These are phyloP conservation scores for Hippopotamus amphibius DNA, from an alignment of 2,113 vertebrate species.

Conservation along the genomic window DNA sequence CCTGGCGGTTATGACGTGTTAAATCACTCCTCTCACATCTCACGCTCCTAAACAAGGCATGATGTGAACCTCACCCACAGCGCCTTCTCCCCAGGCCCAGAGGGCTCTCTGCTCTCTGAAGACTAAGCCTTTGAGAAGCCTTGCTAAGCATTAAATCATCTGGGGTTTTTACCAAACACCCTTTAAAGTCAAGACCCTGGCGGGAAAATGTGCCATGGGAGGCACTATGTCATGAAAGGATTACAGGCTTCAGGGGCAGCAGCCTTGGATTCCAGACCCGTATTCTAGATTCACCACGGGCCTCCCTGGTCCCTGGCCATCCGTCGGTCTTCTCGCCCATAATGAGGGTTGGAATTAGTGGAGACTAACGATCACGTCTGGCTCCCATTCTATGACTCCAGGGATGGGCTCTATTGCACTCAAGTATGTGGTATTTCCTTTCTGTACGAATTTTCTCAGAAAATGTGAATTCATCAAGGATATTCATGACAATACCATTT, in stretches of 20 bases:
- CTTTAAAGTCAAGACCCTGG: background rate
- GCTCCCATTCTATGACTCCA: background rate
- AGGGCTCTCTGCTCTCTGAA: background rate
- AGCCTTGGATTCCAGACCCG: background rate
- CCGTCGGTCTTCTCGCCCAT: background rate
- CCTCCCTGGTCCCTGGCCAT: background rate
- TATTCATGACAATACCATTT: background rate
- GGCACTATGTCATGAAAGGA: background rate
- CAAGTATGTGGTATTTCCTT: background rate
- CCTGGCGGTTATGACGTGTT: background rate
- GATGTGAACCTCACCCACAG: background rate
- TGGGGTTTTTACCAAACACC: background rate
- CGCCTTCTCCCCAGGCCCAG: background rate
- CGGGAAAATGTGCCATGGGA: background rate
- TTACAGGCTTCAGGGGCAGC: background rate
- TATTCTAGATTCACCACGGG: background rate
- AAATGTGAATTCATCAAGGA: slow-evolving; percentile 43
- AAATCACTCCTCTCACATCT: background rate
- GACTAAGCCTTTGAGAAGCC: background rate
- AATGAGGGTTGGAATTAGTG: background rate
- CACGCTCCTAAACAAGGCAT: background rate
- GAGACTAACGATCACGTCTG: background rate
- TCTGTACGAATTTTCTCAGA: background rate
- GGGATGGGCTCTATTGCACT: background rate
- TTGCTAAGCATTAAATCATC: background rate